These are phyloP conservation scores for Bombus superbus DNA, from an alignment of 1,140 invertebrate species.

Conservation along the genomic window DNA sequence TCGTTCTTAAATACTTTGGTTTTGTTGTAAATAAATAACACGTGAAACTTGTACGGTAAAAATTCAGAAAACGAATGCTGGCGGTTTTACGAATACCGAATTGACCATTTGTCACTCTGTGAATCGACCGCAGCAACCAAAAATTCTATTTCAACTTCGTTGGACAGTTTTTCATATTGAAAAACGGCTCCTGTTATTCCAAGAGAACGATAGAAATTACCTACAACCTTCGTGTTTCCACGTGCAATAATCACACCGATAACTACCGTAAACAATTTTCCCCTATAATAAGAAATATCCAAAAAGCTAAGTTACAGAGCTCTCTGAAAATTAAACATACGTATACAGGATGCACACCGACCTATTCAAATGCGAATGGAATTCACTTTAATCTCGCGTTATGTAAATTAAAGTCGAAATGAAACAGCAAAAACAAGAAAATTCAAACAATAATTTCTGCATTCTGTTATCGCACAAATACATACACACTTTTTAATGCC, in stretches of 20 bases:
- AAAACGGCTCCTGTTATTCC: background rate
- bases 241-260: constrained; percentile 11
- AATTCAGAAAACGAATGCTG: background rate
- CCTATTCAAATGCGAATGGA: background rate
- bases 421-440: background rate
- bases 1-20: background rate
- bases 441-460: background rate
- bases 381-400: background rate
- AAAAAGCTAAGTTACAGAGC: background rate
- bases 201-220: background rate
- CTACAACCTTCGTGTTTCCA: constrained; percentile 1
- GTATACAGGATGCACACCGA: too few species aligned
- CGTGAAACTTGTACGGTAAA: background rate
- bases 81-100: background rate
- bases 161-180: background rate
- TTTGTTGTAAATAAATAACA: constrained; percentile 1
- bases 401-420: background rate
- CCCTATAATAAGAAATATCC: background rate
- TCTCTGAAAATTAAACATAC: background rate
- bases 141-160: background rate
- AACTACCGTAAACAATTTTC: background rate
- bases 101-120: background rate
- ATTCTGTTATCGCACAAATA: background rate
- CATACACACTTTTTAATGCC: background rate
- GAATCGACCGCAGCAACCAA: background rate